Conservation (phyloP, 2,888 invertebrate species). For the Drosophila neonasuta region DNA sequence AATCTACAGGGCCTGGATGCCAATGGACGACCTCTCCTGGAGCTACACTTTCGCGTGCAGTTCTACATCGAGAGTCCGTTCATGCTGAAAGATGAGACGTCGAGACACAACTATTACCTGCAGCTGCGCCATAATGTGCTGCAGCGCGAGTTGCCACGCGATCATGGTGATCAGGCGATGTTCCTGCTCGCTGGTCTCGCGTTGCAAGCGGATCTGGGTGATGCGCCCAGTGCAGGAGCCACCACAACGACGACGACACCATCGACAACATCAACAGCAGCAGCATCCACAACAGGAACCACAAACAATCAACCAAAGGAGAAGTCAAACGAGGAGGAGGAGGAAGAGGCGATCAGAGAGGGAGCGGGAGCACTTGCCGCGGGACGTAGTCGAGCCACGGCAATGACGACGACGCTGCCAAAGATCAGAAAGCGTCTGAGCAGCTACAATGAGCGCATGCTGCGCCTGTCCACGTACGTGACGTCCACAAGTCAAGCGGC, state of each 20-base stretch:
- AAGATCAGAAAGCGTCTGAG: constrained; percentile 76
- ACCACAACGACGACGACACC: not conserved
- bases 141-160: constrained; percentile 85
- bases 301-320: constrained; percentile 39
- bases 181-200: constrained; percentile 94
- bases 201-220: constrained; percentile 95
- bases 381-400: constrained; percentile 3
- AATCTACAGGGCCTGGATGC: constrained; percentile 90
- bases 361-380: constrained; percentile 3
- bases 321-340: constrained; percentile 48
- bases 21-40: constrained; percentile 93
- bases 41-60: constrained; percentile 94
- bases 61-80: constrained; percentile 96
- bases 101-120: constrained; percentile 96
- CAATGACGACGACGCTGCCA: constrained; percentile 75
- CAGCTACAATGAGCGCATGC: constrained; percentile 75
- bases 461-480: constrained; percentile 74
- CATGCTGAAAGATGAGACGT: constrained; percentile 94
- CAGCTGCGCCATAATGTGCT: constrained; percentile 95
- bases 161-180: constrained; percentile 85
- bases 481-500: constrained; percentile 50
- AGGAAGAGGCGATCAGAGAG: constrained; percentile 42
- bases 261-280: constrained; percentile 22
- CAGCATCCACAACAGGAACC: constrained; percentile 52
- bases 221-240: constrained; percentile 83